phyloP scores from a whole-genome alignment of 2,888 invertebrate genomes.

The Cryptus viduatorius region DNA sequence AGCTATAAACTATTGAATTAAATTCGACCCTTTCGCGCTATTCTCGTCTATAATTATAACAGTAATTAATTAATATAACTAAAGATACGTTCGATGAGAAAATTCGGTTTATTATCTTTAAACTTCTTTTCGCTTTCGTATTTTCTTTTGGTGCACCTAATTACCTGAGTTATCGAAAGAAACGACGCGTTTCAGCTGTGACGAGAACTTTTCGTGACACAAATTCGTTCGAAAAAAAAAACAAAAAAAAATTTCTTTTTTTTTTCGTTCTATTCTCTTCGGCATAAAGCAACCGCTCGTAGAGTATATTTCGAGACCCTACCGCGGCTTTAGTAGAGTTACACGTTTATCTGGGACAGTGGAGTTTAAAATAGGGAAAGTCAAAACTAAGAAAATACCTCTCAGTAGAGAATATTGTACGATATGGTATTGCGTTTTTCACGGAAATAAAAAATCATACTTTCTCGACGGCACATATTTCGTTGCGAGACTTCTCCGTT shows the following conservation, averaged over 20 bases:
- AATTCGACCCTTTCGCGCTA: not conserved
- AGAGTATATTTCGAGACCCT: conserved; percentile 67
- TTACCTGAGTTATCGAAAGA: conserved; percentile 1
- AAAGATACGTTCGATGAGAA: not conserved
- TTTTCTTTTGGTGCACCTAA: not conserved
- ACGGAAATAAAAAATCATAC: not conserved
- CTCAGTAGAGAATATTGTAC: conserved; percentile 1
- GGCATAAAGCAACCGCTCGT: conserved; percentile 33
- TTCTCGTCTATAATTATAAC: not conserved
- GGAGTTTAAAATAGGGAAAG: conserved; percentile 70
- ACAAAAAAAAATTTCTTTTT: conserved; percentile 18
- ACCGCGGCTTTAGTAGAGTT: conserved; percentile 48
- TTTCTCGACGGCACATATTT: not conserved
- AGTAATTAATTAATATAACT: not conserved
- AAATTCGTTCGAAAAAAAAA: conserved; percentile 10
- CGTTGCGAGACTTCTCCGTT: conserved; percentile 15
- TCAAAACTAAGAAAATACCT: conserved; percentile 60
- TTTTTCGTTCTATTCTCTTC: conserved; percentile 44
- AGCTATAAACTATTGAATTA: too few relatives aligned
- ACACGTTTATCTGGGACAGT: conserved; percentile 67
- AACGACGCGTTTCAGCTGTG: not conserved
- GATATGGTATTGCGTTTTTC: not conserved
- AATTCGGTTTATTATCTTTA: not conserved
- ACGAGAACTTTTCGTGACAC: not conserved
- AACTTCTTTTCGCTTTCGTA: not conserved